Evolutionary conservation across 2,113 vertebrate species (phyloP), one percentile per base, ranked within the genome.

Genomic region (Phylloscopus whistleri): DNA sequence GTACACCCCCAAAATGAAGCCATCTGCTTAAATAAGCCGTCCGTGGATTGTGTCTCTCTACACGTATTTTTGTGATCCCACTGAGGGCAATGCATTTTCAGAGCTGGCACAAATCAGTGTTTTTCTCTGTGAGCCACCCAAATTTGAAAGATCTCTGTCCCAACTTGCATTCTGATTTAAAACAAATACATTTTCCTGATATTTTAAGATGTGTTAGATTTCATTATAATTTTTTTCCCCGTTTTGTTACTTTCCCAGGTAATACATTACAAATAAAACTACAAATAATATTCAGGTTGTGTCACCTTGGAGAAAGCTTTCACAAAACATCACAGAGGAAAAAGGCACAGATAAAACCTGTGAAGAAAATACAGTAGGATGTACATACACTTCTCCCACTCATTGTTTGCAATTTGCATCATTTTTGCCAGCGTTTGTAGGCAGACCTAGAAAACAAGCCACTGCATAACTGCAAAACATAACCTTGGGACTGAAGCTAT

Each of bases 331-430:
- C n/a, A 46, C 31, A 5, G 85, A 74, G 84, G 91, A 95, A 96
- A 92, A 23, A 84, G 44, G 79, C 86, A 7, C 33, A 53, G 74
- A 81, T 56, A 87, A 93, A 89, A 95, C 53, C 67, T 91, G 87
- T 88, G 96, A 94, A 96, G 91, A 95, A 95, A 96, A 94, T 78
- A 78, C 46, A 75, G 67, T 73, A 70, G 80, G 85, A 91, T 67
- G 35, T 59, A 37, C 62, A 90, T 75, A 92, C 75, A 95, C 92
- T 84, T 92, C 94, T 97, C 79, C 86, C 83, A 93, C 76, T 95
- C 90, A 33, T 20, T 64, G 85, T 55, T 90, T 91, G 89, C 69
- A 94, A 92, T 73, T 75, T 93, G 51, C 21, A 5, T 76, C 56
- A 24, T 56, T 89, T 80, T 79, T 84, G 18, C 72, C 56, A 46